These are phyloP conservation scores for Microcebus tavaratra DNA, from an alignment of 2,113 vertebrate species.

Conservation along the genomic window DNA sequence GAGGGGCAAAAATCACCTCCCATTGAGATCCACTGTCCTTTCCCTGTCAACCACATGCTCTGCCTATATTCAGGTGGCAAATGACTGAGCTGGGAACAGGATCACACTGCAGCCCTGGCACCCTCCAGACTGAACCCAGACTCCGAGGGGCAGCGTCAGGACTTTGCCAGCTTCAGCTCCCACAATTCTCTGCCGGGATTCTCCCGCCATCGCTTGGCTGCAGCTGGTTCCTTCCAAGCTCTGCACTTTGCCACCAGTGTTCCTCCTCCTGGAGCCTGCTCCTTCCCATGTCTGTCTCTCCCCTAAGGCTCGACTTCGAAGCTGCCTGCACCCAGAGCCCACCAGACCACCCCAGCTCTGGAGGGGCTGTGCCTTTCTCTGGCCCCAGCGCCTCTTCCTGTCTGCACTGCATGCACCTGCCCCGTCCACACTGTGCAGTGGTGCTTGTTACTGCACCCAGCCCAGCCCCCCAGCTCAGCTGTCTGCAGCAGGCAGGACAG, in stretches of 20 bases:
- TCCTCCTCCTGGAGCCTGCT: not conserved
- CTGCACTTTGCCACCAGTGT: fast-evolving
- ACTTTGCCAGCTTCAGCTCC: not conserved
- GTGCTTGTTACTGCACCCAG: not conserved
- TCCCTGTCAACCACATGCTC: not conserved
- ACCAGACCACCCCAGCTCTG: fast-evolving
- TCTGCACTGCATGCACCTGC: not conserved
- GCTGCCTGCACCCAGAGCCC: not conserved
- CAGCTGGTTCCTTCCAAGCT: not conserved
- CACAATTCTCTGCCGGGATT: fast-evolving
- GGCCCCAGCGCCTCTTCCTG: not conserved
- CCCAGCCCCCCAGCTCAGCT: not conserved
- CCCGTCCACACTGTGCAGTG: not conserved
- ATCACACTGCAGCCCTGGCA: not conserved
- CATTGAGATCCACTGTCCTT: not conserved
- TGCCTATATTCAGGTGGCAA: not conserved
- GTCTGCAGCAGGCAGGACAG: no score
- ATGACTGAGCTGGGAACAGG: not conserved
- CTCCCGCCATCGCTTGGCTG: not conserved
- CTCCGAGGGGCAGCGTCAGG: not conserved
- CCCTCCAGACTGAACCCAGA: not conserved
- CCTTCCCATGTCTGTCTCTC: not conserved
- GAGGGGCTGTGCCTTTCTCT: not conserved
- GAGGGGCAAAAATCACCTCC: no score
- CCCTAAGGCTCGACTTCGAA: not conserved